These are phyloP conservation scores for Enteromius viviparus DNA, from an alignment of 2,797 vertebrate species.

Conservation along the genomic window DNA sequence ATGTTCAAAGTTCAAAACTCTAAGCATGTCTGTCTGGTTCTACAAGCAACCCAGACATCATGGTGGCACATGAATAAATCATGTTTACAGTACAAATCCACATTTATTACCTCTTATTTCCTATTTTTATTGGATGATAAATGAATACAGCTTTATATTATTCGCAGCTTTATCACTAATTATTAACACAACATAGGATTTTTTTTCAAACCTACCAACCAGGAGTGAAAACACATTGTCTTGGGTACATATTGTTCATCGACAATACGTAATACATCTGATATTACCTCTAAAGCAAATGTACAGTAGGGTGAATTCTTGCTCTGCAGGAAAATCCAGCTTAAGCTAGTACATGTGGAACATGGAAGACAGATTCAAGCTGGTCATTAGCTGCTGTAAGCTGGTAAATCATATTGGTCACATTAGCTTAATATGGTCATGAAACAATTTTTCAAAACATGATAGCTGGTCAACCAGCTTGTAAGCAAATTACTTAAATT, in stretches of 20 bases:
- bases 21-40: background rate
- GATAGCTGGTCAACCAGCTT: background rate
- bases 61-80: background rate
- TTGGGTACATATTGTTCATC: background rate
- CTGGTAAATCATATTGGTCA: background rate
- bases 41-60: background rate
- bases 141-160: background rate
- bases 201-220: background rate
- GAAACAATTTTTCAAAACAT: background rate
- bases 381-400: background rate
- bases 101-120: background rate
- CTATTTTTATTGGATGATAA: background rate
- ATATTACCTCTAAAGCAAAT: background rate
- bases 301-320: constrained; percentile 13
- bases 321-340: constrained; percentile 19
- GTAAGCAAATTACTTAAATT: background rate
- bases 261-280: background rate
- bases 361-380: background rate
- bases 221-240: background rate
- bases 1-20: constrained; percentile 14
- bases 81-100: background rate
- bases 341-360: background rate
- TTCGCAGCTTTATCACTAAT: background rate
- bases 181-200: background rate
- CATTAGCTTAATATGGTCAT: background rate